Base-by-base conservation (phyloP, 2,888 invertebrate genomes). In the Phyllotreta cruciferae region DNA sequence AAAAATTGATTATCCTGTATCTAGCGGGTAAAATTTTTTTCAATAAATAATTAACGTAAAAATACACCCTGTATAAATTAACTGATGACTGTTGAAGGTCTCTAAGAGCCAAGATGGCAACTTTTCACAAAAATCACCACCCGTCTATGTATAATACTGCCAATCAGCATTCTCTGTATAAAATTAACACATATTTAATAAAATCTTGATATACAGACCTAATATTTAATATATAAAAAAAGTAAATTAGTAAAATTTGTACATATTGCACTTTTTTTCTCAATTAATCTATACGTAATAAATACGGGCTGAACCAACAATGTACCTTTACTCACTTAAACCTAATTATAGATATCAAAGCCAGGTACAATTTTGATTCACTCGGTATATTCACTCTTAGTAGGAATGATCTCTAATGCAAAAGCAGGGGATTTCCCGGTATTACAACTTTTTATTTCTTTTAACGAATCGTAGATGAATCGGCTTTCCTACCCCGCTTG, bases 211-310 rank as follows among this genome's bases (percentile, higher is more conserved):
- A 80, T 80, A 79, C 78, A 79, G 76, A 75, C 75, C 75, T 80
- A 80, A 77, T 76, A 77, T 75, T 76, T 76, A 77, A 73, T 77
- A 78, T 77, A 50, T 58, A 58, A 79, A 80, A 79, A 80, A 80
- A 76, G 75, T 76, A 79, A 80, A 80, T 81, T 81, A 81, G 79
- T 85, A 86, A 86, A 86, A 87, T 87, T 87, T 87, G 87, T 87
- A 87, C 87, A 87, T 87, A 87, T 87, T 87, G 87, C 87, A 87
- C 87, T 86, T 86, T 69, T 85, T 75, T 24, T 24, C 24, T 76
- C 75, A 78, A 73, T 77, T 76, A 77, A 74, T 76, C 75, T 78
- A 76, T 71, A 60, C 24, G 24, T 24, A 24, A 24, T 56, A 56
- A 42, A 41, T 41, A 55, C 42, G 36, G 49, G 34, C 34, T 49